A percentile compares a stretch with the other conserved stretches of the same genome.
phyloP scores from a whole-genome alignment of 2,888 invertebrate genomes.

The Augochlorella aurata region DNA sequence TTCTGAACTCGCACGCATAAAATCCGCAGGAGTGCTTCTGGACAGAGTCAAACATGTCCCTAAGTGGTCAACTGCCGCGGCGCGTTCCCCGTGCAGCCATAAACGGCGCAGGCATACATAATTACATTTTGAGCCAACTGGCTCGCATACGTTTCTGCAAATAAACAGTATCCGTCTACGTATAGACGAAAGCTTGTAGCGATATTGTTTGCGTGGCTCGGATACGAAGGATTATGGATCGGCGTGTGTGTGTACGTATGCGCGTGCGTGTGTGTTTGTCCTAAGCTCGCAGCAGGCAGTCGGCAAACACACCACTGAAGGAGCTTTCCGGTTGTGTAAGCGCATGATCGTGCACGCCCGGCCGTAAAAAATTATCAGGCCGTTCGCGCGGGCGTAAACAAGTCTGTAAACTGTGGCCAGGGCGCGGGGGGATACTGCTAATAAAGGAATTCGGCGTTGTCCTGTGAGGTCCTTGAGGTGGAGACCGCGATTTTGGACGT shows the following conservation, averaged over 20 bases:
- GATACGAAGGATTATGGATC: constrained; percentile 38
- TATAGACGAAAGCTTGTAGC: constrained; percentile 21
- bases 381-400: constrained; percentile 20
- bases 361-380: constrained; percentile 21
- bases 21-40: not conserved
- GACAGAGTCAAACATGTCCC: not conserved
- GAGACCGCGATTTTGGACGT: not conserved
- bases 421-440: not conserved
- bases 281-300: constrained; percentile 20
- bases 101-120: not conserved
- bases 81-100: not conserved
- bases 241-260: constrained; percentile 5
- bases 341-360: not conserved
- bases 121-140: constrained; percentile 10
- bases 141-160: constrained; percentile 17
- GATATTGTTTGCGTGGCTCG: constrained; percentile 41
- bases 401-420: not conserved
- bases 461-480: constrained; percentile 1
- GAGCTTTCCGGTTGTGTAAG: not conserved
- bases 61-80: not conserved
- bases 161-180: constrained; percentile 22
- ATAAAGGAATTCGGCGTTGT: constrained; percentile 19
- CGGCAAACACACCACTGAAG: constrained; percentile 27
- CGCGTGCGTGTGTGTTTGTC: constrained; percentile 25
- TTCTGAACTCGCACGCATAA: not conserved